These are phyloP conservation scores for Pristionchus japonicus DNA, from an alignment of 2,888 invertebrate species.

Conservation along the genomic window DNA sequence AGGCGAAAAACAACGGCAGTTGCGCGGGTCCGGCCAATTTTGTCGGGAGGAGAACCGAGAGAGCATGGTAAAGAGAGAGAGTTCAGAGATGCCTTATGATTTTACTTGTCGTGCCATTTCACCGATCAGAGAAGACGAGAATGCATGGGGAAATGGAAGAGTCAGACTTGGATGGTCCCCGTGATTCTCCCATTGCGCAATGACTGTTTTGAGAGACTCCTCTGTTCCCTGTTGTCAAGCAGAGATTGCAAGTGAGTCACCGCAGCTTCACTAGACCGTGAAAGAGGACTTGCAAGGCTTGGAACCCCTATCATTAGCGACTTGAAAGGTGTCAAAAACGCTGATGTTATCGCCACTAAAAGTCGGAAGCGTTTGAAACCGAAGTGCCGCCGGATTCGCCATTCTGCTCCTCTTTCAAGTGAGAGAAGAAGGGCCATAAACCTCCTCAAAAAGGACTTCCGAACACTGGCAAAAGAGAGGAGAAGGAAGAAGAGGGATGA, in stretches of 20 bases:
- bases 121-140: too few species aligned
- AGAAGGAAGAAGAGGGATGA: neutral
- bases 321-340: neutral
- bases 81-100: too few species aligned
- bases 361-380: neutral
- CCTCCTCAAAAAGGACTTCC: conserved; percentile 15
- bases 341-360: neutral
- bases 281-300: too few species aligned
- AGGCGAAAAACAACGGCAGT: neutral
- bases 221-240: neutral
- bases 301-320: neutral
- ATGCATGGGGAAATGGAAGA: too few species aligned
- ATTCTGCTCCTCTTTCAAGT: neutral
- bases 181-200: neutral
- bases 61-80: too few species aligned
- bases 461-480: neutral
- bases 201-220: neutral
- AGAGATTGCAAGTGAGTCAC: neutral
- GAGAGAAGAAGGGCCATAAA: neutral
- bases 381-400: neutral
- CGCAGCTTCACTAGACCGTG: neutral
- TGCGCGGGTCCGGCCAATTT: too few species aligned
- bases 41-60: too few species aligned
- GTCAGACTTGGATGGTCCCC: too few species aligned
- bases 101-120: too few species aligned